These are phyloP conservation scores for Tupaia tana DNA, from an alignment of 2,113 vertebrate species.

Conservation along the genomic window DNA sequence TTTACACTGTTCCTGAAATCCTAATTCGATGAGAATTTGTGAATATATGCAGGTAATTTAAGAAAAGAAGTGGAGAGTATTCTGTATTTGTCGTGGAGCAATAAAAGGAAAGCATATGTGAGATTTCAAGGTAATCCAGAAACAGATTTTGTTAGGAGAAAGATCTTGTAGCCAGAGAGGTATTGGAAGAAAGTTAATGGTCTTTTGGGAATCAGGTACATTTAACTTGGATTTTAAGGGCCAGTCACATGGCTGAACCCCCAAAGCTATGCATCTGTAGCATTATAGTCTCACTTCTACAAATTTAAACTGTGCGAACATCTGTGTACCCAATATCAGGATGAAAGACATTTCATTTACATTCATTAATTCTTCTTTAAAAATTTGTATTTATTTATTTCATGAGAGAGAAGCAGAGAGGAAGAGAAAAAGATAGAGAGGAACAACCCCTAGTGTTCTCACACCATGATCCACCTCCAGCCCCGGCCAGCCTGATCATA, in stretches of 20 bases:
- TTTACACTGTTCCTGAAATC: not conserved
- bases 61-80: not conserved
- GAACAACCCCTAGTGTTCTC: too few relatives aligned
- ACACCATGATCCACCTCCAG: too few relatives aligned
- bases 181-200: not conserved
- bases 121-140: not conserved
- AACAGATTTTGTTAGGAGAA: not conserved
- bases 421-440: too few relatives aligned
- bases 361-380: not conserved
- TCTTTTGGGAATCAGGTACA: not conserved
- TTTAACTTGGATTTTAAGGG: constrained; percentile 1
- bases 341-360: not conserved
- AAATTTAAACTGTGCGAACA: not conserved
- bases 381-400: too few relatives aligned
- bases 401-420: too few relatives aligned
- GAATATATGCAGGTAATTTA: not conserved
- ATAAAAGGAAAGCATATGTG: not conserved
- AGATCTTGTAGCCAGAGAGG: not conserved
- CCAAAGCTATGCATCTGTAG: not conserved
- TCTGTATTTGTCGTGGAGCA: too few relatives aligned
- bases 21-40: not conserved
- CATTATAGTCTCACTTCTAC: not conserved
- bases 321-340: not conserved
- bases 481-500: too few relatives aligned
- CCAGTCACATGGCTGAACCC: not conserved